Conservation (phyloP, 2,113 vertebrate species). For the Colossoma macropomum region DNA sequence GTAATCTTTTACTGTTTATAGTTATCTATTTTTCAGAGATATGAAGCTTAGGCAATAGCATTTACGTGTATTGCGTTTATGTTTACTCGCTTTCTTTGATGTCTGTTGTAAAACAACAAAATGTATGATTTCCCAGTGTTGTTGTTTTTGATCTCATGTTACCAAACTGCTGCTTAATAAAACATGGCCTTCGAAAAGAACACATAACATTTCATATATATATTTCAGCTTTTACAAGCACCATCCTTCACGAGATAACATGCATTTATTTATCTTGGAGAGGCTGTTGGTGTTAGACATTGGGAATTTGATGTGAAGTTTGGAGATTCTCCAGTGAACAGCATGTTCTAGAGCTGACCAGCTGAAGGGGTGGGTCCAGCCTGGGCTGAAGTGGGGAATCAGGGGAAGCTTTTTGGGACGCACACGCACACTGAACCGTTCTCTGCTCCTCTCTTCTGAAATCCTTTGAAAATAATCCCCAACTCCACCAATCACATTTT, state of each 20-base stretch:
- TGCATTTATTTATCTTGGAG: slow-evolving; percentile 1
- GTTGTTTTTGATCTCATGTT: background rate
- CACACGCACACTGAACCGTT: slow-evolving; percentile 8
- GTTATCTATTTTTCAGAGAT: slow-evolving; percentile 1
- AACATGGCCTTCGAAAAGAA: background rate
- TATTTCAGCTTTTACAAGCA: slow-evolving; percentile 9
- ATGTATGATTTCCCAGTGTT: background rate
- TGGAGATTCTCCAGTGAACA: slow-evolving; percentile 29
- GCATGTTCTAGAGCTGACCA: slow-evolving; percentile 27
- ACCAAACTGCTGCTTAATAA: background rate
- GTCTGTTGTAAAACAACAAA: background rate
- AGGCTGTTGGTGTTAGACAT: background rate
- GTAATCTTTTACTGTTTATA: slow-evolving; percentile 8
- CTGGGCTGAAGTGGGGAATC: slow-evolving; percentile 30
- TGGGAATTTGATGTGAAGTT: background rate
- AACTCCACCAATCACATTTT: slow-evolving; percentile 38
- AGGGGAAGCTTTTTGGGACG: slow-evolving; percentile 22
- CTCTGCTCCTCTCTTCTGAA: slow-evolving; percentile 28
- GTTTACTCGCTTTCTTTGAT: background rate
- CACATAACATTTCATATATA: background rate
- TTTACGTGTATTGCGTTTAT: background rate
- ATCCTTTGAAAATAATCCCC: slow-evolving; percentile 41
- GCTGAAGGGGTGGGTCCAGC: slow-evolving; percentile 38
- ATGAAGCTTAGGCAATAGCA: background rate
- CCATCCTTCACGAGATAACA: background rate